Percentiles rank a stretch among this genome's conserved stretches.
These are phyloP conservation scores for Sebastes kiyomatsui DNA, from an alignment of 2,797 vertebrate species.

Conservation along the genomic window DNA sequence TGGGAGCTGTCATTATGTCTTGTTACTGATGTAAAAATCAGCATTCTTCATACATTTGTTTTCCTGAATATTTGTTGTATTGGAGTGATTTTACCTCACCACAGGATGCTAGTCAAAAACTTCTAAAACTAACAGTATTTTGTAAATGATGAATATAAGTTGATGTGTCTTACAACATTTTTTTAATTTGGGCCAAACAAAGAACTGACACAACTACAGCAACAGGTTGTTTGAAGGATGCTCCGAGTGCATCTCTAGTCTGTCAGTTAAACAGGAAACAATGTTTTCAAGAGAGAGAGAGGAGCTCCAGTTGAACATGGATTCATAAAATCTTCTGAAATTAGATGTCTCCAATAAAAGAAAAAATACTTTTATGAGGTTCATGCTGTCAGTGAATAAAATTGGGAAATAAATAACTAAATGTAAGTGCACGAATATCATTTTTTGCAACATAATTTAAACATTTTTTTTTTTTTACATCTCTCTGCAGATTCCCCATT, in stretches of 20 bases:
- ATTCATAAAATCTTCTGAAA: background rate
- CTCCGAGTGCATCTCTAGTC: background rate
- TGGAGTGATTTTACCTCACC: background rate
- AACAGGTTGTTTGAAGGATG: background rate
- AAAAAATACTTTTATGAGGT: too few relatives aligned
- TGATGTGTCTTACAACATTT: background rate
- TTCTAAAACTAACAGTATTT: background rate
- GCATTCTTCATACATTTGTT: background rate
- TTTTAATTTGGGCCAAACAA: background rate
- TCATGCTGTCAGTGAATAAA: background rate
- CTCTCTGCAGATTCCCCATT: slow-evolving; percentile 60
- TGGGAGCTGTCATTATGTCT: background rate
- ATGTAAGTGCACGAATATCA: background rate
- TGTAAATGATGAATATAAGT: background rate
- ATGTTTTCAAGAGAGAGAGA: background rate
- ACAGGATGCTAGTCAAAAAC: background rate
- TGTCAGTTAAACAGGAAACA: background rate
- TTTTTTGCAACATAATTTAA: background rate
- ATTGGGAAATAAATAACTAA: background rate
- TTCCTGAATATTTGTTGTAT: background rate
- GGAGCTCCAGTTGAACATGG: background rate
- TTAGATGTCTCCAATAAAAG: background rate
- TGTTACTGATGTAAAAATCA: background rate
- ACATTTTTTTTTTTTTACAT: background rate
- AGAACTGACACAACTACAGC: background rate